Base-by-base conservation (phyloP, 2,797 vertebrate species). In the Heterohyrax brucei region DNA sequence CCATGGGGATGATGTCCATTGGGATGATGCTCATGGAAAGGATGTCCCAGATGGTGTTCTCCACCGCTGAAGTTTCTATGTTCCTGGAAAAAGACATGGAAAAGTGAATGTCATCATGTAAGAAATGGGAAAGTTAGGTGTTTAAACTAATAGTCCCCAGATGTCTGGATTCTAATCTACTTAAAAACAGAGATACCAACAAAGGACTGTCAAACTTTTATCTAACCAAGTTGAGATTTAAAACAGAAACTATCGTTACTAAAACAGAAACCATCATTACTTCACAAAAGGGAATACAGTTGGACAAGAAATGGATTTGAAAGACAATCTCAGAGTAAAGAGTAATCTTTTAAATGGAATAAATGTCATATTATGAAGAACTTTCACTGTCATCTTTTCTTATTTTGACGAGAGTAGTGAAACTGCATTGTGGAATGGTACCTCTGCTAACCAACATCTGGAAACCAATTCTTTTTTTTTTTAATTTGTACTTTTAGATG, bases 41-140 rank as follows among this genome's bases (percentile, higher is more conserved):
- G 50, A 50, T 72, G 97, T 26, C 22, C 10, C 53, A 89, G 33
- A 5, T 19, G 87, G 2, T 28, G 94, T 3, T 3, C 30, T 24
- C 0, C 0, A 22, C 22, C 7, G 13, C 86, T 86, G 39, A 79
- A 50, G 56, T 77, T 93, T 89, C 46, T 91, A 8, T 50, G 33
- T 21, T 95, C 89, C 97, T 97, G 87, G 64, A 24, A 89, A 88
- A 94, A 10, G 33, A 94, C 21, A 96, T 7, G 89, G 76, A 76
- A 70, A 64, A 66, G 39, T 80, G 24, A 85, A 13, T 76, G 28
- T 66, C 30, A 86, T 39, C 64, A 76, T 14, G 5, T 56, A 94
- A 44, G 50, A 82, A 91, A 96, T 92, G 50, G 33, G 81, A 21
- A 90, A 79, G 30, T 76, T 50, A 87, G 50, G 81, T 78, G 30